Base-by-base conservation (phyloP, 1,140 invertebrate species). In the Popillia japonica region DNA sequence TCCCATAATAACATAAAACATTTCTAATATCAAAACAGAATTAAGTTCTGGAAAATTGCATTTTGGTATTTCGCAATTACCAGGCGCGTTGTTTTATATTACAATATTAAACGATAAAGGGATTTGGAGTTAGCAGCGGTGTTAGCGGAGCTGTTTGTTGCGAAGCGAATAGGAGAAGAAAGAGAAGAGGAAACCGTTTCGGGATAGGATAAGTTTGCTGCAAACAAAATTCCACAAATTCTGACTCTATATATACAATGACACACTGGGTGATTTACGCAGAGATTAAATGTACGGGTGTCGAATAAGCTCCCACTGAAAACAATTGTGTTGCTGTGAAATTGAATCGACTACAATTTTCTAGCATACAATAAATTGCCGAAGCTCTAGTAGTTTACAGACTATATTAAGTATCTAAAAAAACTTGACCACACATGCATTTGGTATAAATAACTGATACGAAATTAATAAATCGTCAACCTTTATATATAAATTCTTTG, bases 31-130 rank as follows among this genome's bases (percentile, higher is more conserved):
- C 22, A 68, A 68, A 55, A 68, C 61, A 68, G 61, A 68, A 68
- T 27, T 68, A 17, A 68, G 61, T 68, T 68, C 61, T 68, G 22
- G 61, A 68, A 68, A 68, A 68, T 68, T 68, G 61, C 61, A 68
- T 68, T 68, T 68, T 68, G 61, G 61, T 68, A 68, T 68, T 68
- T 68, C 27, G 61, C 61, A 68, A 68, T 68, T 68, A 68, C 61
- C 61, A 22, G 61, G 17, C 8, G 27, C 61, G 61, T 68, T 68
- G 61, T 20, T 17, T 68, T 68, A 68, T 68, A 68, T 68, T 68
- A 68, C 61, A 68, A 68, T 68, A 68, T 68, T 68, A 68, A 68
- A 68, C 61, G 61, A 68, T 68, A 68, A 68, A 68, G 61, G 61
- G 61, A 68, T 68, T 68, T 68, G 22, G 61, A 23, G 61, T 68